Base-by-base conservation (phyloP, 2,797 vertebrate genomes). In the Cuniculus paca region DNA sequence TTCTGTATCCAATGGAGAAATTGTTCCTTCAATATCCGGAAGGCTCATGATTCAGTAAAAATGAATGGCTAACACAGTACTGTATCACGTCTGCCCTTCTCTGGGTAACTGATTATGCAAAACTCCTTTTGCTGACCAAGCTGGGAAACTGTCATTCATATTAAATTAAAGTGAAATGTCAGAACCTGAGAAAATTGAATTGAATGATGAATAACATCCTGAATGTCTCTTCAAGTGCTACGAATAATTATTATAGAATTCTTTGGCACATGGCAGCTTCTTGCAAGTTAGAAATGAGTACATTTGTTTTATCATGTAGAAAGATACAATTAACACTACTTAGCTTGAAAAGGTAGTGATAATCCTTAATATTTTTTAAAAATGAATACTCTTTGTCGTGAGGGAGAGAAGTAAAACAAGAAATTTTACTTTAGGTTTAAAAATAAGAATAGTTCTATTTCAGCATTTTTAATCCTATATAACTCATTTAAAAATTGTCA, bases 241-340 rank as follows among this genome's bases (percentile, higher is more conserved):
- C 90, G 82, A 97, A 48, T 94, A 61, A 56, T 2, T 93, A 88
- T 63, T 97, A 85, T 92, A 83, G 0, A 61, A 72, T 36, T 90
- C 22, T 91, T 26, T 39, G 75, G 31, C 1, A 90, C 78, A 22
- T 80, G 14, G 9, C 2, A 95, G 74, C 16, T 97, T 98, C 90
- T 96, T 81, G 48, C 77, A 63, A 91, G 58, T 70, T 52, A 80
- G 12, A 14, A 68, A 92, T 91, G 70, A 78, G 54, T 75, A 72
- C 95, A 50, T 75, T 96, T 95, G 54, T 92, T 97, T 91, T 94
- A 13, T 86, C 90, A 94, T 20, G 9, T 93, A 94, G 86, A 58
- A 95, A 95, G 86, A 95, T 75, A 96, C 92, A 95, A 92, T 70
- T 92, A 91, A 79, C 84, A 92, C 75, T 84, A 54, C 28, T 60